Conservation (phyloP, 2,797 vertebrate species). For the Menidia menidia region DNA sequence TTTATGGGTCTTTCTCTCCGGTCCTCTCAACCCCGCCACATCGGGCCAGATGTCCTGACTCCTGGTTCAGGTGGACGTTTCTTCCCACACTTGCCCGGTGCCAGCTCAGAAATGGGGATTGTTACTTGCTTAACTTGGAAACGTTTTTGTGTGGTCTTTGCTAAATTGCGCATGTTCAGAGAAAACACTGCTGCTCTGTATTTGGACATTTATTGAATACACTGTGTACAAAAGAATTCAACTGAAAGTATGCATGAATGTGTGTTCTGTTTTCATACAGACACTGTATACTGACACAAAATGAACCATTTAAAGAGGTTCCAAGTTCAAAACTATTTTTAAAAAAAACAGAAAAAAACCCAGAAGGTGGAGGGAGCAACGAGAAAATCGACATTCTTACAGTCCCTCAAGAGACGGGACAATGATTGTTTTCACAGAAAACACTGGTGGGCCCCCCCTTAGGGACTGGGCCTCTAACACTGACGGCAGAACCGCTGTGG, state of each 20-base stretch:
- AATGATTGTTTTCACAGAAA: slow-evolving; percentile 94
- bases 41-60: too few relatives aligned
- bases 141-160: too few relatives aligned
- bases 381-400: slow-evolving; percentile 56
- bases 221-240: slow-evolving; percentile 81
- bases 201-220: slow-evolving; percentile 82
- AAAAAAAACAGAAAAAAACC: slow-evolving; percentile 69
- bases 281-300: slow-evolving; percentile 65
- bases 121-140: too few relatives aligned
- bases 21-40: too few relatives aligned
- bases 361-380: slow-evolving; percentile 52
- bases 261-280: slow-evolving; percentile 50
- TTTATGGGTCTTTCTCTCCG: too few relatives aligned
- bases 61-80: too few relatives aligned
- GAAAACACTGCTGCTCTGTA: slow-evolving; percentile 27
- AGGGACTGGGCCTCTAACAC: slow-evolving; percentile 64
- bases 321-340: slow-evolving; percentile 61
- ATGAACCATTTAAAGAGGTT: slow-evolving; percentile 50
- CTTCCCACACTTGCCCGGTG: too few relatives aligned
- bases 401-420: slow-evolving; percentile 86
- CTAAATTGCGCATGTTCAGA: too few relatives aligned
- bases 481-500: slow-evolving; percentile 31
- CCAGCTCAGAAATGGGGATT: too few relatives aligned
- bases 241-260: slow-evolving; percentile 68
- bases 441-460: slow-evolving; percentile 76